A percentile compares a stretch with the other conserved stretches of the same genome.
Evolutionary conservation across 2,113 vertebrate species (phyloP).

Genomic region (Pica pica): DNA sequence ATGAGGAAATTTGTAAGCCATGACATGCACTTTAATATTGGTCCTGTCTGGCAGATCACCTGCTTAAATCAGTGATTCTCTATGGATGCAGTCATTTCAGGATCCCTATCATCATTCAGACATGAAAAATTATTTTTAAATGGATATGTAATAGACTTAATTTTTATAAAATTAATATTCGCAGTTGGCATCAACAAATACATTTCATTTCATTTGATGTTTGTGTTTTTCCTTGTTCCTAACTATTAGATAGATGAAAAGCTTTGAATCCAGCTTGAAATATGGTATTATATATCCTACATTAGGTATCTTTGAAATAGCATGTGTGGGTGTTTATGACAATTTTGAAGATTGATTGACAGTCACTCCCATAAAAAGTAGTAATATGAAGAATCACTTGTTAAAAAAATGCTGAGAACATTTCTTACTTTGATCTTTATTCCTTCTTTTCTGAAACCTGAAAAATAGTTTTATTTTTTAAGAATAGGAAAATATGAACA

Average conservation of each 20-base stretch:
- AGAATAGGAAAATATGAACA: constrained; percentile 5
- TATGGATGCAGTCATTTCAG: neutral
- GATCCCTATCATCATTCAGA: neutral
- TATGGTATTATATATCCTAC: constrained; percentile 64
- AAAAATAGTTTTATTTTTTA: constrained; percentile 15
- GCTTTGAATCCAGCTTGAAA: constrained; percentile 63
- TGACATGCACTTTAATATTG: neutral
- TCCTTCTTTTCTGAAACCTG: neutral
- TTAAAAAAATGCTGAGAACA: constrained; percentile 22
- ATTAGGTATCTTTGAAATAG: constrained; percentile 57
- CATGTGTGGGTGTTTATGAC: constrained; percentile 50
- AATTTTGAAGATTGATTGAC: constrained; percentile 55
- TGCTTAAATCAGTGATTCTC: neutral
- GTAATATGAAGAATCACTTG: constrained; percentile 33
- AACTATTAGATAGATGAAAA: constrained; percentile 69
- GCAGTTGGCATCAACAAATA: constrained; percentile 50
- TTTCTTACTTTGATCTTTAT: neutral
- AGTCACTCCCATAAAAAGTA: constrained; percentile 48
- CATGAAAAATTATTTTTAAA: neutral
- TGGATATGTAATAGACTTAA: neutral
- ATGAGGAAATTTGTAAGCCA: neutral
- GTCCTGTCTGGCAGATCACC: neutral
- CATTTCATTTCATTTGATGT: constrained; percentile 51
- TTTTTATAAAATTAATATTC: constrained; percentile 24
- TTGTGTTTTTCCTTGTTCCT: constrained; percentile 61